Conservation (phyloP, 2,113 vertebrate genomes). For the Tyto alba region DNA sequence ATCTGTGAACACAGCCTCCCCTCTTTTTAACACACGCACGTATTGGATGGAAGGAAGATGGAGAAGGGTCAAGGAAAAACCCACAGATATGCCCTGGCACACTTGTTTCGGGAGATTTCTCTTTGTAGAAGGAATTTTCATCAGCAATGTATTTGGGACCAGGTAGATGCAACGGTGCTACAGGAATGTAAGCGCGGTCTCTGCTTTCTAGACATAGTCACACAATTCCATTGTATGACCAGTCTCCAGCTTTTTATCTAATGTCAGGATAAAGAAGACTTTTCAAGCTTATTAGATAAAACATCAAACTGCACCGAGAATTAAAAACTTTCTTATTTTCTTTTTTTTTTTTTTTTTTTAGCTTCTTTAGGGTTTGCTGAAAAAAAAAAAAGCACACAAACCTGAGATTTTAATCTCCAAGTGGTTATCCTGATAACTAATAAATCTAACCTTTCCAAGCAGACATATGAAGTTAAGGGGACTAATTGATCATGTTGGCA, state of each 20-base stretch:
- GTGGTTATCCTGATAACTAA: slow-evolving; percentile 71
- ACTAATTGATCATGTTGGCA: slow-evolving; percentile 83
- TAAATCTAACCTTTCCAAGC: slow-evolving; percentile 80
- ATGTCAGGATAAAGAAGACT: not conserved
- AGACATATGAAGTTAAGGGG: slow-evolving; percentile 71
- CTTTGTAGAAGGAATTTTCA: not conserved
- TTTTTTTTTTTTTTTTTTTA: not conserved
- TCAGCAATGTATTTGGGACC: not conserved
- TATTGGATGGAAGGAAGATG: not conserved
- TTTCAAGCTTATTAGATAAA: not conserved
- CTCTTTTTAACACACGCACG: not conserved
- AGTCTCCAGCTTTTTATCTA: not conserved
- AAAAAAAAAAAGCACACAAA: not conserved
- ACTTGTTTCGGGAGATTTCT: not conserved
- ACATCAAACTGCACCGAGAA: not conserved
- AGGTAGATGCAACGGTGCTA: not conserved
- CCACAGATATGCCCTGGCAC: not conserved
- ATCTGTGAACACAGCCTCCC: fast-evolving
- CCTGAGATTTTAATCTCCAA: slow-evolving; percentile 68
- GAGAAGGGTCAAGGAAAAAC: not conserved
- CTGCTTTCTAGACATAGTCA: not conserved
- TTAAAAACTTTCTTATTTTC: not conserved
- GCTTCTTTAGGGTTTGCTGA: not conserved
- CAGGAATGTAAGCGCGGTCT: not conserved
- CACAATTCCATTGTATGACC: not conserved